Percentiles rank a stretch among this genome's conserved stretches.
Evolutionary conservation across 1,140 invertebrate genomes (phyloP).

Genomic region (Diprion similis): DNA sequence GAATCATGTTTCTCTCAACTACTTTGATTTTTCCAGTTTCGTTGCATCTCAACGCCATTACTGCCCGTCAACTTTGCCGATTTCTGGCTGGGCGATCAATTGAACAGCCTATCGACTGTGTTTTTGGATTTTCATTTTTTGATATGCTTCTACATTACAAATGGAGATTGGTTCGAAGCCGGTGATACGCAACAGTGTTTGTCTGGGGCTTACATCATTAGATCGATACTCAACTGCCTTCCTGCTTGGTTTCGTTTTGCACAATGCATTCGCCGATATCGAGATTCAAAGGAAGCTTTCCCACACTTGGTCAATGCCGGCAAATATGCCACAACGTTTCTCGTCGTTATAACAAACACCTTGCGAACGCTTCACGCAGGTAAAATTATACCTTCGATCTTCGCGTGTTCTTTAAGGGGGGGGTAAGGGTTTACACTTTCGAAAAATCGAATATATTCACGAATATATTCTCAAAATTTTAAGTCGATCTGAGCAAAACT

Average conservation of each 20-base stretch:
- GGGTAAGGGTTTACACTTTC: too few relatives aligned
- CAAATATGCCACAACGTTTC: conserved; percentile 98
- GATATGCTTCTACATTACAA: conserved; percentile 81
- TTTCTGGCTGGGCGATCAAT: conserved; percentile 99
- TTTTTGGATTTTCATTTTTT: conserved; percentile 96
- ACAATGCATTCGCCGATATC: conserved; percentile 94
- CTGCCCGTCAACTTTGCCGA: conserved; percentile 97
- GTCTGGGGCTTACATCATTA: conserved; percentile 68
- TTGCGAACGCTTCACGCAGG: conserved; percentile 73
- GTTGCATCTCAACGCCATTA: conserved; percentile 91
- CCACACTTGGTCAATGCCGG: conserved; percentile 97
- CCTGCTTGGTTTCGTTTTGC: conserved; percentile 98
- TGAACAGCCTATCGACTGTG: conserved; percentile 90
- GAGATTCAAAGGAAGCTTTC: conserved; percentile 88
- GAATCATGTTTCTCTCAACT: conserved; percentile 3
- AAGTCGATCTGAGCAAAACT: too few relatives aligned
- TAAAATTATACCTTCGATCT: conserved; percentile 50
- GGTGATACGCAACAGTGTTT: conserved; percentile 68
- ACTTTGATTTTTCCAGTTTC: conserved; percentile 66
- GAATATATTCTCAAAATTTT: too few relatives aligned
- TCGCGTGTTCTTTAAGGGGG: neutral
- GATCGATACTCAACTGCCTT: conserved; percentile 86
- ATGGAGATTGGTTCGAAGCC: conserved; percentile 73
- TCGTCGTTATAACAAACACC: conserved; percentile 89
- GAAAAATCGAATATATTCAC: too few relatives aligned